Conservation (phyloP, 23 tunicate genomes). For the Styela clava region DNA sequence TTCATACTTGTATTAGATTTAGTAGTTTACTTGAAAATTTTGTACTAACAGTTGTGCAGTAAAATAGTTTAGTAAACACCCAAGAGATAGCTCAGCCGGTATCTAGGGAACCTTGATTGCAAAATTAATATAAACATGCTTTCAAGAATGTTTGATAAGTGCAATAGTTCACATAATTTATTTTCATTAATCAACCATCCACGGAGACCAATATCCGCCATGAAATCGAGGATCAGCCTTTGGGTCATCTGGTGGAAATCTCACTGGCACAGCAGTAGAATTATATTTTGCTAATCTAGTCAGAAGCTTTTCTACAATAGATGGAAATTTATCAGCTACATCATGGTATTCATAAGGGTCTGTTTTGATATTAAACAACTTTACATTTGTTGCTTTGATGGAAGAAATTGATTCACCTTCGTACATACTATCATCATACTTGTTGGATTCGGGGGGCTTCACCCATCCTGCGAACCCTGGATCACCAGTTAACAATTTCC, state of each 20-base stretch:
- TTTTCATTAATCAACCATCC: too few species aligned
- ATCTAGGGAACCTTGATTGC: too few species aligned
- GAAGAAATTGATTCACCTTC: background rate
- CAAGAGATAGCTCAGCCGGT: too few species aligned
- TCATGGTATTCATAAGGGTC: conserved; percentile 74
- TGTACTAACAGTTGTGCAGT: too few species aligned
- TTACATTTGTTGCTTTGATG: conserved; percentile 8
- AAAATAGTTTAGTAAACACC: too few species aligned
- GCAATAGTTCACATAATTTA: too few species aligned
- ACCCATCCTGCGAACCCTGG: conserved; percentile 62
- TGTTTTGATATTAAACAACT: conserved; percentile 48
- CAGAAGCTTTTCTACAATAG: conserved; percentile 50
- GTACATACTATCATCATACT: background rate
- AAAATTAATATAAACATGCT: too few species aligned
- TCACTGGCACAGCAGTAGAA: conserved; percentile 75
- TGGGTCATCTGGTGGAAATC: conserved; percentile 59
- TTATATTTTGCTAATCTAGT: conserved; percentile 40
- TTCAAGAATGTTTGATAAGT: too few species aligned
- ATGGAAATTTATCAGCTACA: conserved; percentile 51
- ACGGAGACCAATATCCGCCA: conserved; percentile 87
- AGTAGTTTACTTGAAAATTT: too few species aligned
- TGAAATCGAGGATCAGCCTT: conserved; percentile 67
- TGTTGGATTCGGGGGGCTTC: conserved; percentile 64
- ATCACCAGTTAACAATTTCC: conserved; percentile 87
- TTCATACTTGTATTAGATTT: too few species aligned